Base-by-base conservation (phyloP, 2,888 invertebrate genomes). In the Cheilosia variabilis region DNA sequence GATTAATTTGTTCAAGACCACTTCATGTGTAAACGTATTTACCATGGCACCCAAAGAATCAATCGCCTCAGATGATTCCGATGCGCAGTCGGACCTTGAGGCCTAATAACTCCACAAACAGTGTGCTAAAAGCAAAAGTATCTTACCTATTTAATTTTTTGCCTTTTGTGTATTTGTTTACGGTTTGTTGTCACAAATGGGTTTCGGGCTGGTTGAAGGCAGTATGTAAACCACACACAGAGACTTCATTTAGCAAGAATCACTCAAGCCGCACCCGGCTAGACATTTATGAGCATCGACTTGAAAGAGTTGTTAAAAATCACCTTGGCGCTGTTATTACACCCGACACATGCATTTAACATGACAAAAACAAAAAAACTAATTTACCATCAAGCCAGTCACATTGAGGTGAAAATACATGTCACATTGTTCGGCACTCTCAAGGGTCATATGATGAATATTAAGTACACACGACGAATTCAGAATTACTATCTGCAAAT, bases 101-200 rank as follows among this genome's bases (percentile, higher is more conserved):
- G 31, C 57, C 69, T 75, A 79, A 83, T 79, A 79, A 63, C 68
- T 79, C 34, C 45, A 68, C 63, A 79, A 79, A 83, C 79, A 83
- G 69, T 37, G 63, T 69, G 79, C 63, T 83, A 75, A 79, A 78
- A 79, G 83, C 73, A 73, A 73, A 81, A 19, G 63, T 71, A 34
- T 45, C 68, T 69, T 63, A 50, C 17, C 22, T 41, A 19, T 58
- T 22, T 60, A 9, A 0, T 27, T 24, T 68, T 83, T 52, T 68
- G 72, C 50, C 47, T 55, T 41, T 22, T 55, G 55, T 68, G 63
- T 73, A 63, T 66, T 83, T 72, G 66, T 76, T 58, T 60, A 82
- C 72, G 76, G 76, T 82, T 77, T 77, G 66, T 66, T 82, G 66
- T 55, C 77, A 66, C 60, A 82, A 77, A 58, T 82, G 55, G 77